These are phyloP conservation scores for Egretta garzetta DNA, from an alignment of 2,113 vertebrate genomes.

Conservation along the genomic window DNA sequence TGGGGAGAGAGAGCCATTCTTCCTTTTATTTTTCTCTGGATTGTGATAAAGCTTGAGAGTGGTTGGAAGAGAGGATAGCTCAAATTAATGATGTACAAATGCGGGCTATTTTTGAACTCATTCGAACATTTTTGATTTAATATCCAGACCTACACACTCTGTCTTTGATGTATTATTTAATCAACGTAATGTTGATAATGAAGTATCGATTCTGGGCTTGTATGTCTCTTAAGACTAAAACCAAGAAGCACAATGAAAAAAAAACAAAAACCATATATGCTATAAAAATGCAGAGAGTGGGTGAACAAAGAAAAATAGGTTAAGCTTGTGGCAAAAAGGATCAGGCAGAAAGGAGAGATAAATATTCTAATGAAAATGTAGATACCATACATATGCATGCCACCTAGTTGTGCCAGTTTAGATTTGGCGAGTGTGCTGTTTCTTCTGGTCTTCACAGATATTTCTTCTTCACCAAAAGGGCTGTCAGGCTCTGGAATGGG, in stretches of 20 bases:
- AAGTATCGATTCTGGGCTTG: neutral
- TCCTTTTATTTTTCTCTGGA: neutral
- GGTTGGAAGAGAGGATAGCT: neutral
- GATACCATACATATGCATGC: constrained; percentile 24
- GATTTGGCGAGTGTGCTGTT: neutral
- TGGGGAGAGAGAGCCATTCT: neutral
- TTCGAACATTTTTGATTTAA: neutral
- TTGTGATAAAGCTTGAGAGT: neutral
- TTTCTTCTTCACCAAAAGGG: too few species aligned
- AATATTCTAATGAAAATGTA: constrained; percentile 25
- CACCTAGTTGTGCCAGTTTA: constrained; percentile 49
- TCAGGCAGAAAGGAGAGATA: neutral
- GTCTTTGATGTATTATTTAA: neutral
- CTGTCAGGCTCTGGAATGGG: too few species aligned
- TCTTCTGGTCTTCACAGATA: neutral
- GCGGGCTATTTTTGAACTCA: neutral
- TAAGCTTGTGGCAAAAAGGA: neutral
- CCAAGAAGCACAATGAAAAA: neutral
- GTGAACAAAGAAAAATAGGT: neutral
- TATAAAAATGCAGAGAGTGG: neutral
- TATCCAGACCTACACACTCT: neutral
- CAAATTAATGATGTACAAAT: neutral
- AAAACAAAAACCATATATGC: neutral
- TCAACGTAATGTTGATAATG: neutral
- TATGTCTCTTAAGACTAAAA: neutral